Conservation (phyloP, 1,140 invertebrate genomes). For the Chironomus tepperi region DNA sequence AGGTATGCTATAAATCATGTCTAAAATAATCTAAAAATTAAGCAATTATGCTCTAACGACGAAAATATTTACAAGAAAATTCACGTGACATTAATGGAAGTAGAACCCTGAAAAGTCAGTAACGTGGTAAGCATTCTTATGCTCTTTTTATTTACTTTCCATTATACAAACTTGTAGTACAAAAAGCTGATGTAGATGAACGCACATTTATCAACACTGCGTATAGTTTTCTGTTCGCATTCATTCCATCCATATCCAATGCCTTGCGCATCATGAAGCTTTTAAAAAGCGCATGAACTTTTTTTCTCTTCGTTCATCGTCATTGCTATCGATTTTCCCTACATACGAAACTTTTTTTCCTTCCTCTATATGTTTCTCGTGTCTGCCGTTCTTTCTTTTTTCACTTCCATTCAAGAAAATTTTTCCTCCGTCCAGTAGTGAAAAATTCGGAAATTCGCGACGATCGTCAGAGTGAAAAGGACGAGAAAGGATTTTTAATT, state of each 20-base stretch:
- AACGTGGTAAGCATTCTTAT: background rate
- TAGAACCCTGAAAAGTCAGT: background rate
- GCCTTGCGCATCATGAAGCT: constrained; percentile 1
- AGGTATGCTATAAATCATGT: no score
- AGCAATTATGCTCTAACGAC: no score
- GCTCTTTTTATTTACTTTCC: no score
- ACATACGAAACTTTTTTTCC: background rate
- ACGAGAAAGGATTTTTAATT: background rate
- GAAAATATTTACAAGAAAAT: no score
- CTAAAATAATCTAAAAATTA: no score
- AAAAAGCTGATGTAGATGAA: no score
- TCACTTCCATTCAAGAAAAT: constrained; percentile 10
- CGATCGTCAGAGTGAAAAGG: background rate
- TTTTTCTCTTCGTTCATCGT: background rate
- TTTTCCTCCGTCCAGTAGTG: background rate
- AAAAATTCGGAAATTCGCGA: constrained; percentile 22
- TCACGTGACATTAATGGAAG: background rate
- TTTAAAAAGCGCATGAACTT: constrained; percentile 19
- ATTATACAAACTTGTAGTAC: no score
- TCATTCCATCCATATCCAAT: background rate
- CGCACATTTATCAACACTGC: background rate
- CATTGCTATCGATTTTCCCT: constrained; percentile 17
- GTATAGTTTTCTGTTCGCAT: background rate
- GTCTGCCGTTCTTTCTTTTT: background rate
- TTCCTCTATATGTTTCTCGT: background rate